These are phyloP conservation scores for Slavum lentiscoides DNA, from an alignment of 2,888 invertebrate species.

Conservation along the genomic window DNA sequence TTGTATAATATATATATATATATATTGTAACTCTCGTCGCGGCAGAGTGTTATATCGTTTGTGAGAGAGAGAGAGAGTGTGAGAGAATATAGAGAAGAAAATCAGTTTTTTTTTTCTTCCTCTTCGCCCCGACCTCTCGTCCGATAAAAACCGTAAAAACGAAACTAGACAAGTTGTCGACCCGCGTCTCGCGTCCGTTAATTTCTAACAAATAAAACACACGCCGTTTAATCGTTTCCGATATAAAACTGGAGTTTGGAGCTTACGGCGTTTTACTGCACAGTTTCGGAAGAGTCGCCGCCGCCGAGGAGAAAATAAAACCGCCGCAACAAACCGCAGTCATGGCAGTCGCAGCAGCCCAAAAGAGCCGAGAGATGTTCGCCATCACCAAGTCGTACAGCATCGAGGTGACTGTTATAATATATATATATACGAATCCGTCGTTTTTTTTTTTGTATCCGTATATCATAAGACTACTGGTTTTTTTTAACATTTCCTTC, in stretches of 20 bases:
- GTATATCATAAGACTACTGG: too few relatives aligned
- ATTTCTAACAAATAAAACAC: too few relatives aligned
- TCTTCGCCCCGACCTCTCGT: too few relatives aligned
- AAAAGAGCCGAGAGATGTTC: constrained; percentile 94
- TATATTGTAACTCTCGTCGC: constrained; percentile 33
- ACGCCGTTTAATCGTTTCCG: not conserved
- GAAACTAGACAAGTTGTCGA: constrained; percentile 56
- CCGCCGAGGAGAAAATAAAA: not conserved
- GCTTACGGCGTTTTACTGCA: constrained; percentile 57
- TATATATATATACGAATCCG: not conserved
- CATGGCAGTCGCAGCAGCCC: constrained; percentile 88
- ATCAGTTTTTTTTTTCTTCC: too few relatives aligned
- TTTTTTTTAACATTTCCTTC: too few relatives aligned
- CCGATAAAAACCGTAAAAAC: constrained; percentile 9
- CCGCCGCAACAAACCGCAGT: constrained; percentile 51
- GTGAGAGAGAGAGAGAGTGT: too few relatives aligned
- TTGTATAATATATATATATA: too few relatives aligned
- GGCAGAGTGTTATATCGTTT: too few relatives aligned
- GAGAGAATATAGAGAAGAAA: too few relatives aligned
- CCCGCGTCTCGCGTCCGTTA: constrained; percentile 36
- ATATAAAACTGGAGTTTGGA: constrained; percentile 57
- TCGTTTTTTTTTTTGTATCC: not conserved
- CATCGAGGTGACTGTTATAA: constrained; percentile 90
- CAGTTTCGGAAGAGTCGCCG: constrained; percentile 44
- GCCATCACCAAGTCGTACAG: constrained; percentile 96